Percentiles rank a stretch among this genome's conserved stretches.
Evolutionary conservation across 2,888 invertebrate genomes (phyloP).

Genomic region (Allygus modestus): DNA sequence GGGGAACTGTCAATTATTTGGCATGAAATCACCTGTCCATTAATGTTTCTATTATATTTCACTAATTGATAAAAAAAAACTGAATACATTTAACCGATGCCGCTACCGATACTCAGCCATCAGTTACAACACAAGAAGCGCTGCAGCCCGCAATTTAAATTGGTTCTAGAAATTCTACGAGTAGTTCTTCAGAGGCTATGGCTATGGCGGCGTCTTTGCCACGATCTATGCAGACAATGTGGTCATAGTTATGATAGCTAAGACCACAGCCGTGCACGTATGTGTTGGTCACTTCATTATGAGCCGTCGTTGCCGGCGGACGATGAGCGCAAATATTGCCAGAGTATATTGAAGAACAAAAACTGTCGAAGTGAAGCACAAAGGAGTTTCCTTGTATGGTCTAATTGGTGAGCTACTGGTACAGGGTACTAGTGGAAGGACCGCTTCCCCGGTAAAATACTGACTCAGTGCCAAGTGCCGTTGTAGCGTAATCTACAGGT

Average conservation of each 20-base stretch:
- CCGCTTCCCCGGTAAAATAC: constrained; percentile 9
- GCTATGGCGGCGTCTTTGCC: neutral
- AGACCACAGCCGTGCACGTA: neutral
- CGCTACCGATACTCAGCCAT: neutral
- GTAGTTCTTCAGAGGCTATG: constrained; percentile 13
- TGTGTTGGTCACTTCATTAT: neutral
- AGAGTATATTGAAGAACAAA: neutral
- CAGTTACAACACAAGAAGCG: neutral
- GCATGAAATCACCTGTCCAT: too few relatives aligned
- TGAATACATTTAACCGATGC: too few relatives aligned
- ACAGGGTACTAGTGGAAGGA: neutral
- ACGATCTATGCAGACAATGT: neutral
- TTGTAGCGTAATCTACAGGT: constrained; percentile 19
- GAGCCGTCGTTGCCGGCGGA: neutral
- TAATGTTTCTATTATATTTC: too few relatives aligned
- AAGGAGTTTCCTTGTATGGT: constrained; percentile 32
- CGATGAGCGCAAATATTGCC: neutral
- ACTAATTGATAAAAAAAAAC: too few relatives aligned
- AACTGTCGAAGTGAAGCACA: neutral
- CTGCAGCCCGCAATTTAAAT: neutral
- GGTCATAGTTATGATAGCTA: neutral
- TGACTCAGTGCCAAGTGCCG: constrained; percentile 44
- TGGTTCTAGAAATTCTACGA: constrained; percentile 18
- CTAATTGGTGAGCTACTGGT: constrained; percentile 47
- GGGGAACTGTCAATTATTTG: too few relatives aligned